phyloP scores from a whole-genome alignment of 2,113 vertebrate species.

The Saccopteryx leptura region DNA sequence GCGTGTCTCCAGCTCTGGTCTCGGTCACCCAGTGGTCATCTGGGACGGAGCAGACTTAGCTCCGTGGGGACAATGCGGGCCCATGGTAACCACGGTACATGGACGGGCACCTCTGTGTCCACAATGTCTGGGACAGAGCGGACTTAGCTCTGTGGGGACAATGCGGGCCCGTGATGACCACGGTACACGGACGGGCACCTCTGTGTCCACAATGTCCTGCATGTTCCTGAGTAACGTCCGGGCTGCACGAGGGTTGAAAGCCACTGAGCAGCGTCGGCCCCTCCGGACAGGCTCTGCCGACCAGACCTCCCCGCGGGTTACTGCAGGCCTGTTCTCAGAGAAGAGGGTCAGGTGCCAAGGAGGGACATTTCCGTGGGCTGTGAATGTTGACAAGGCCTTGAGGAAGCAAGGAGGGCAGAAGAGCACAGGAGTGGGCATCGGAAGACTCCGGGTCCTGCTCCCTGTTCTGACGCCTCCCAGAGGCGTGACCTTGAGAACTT shows the following conservation, averaged over 20 bases:
- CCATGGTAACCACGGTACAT: neutral
- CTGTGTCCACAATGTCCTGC: neutral
- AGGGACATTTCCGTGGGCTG: neutral
- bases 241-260: neutral
- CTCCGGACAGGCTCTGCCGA: neutral
- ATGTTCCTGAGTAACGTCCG: neutral
- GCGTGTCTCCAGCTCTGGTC: neutral
- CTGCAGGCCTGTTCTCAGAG: neutral
- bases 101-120: neutral
- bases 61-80: neutral
- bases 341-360: neutral
- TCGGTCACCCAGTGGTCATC: neutral
- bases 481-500: neutral
- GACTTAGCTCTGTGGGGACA: neutral
- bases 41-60: neutral
- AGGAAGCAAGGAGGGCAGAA: neutral
- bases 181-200: neutral
- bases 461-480: neutral
- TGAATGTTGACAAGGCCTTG: neutral
- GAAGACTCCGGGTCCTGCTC: neutral
- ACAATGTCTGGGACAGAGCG: neutral
- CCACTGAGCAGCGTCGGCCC: neutral
- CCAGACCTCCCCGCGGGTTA: neutral
- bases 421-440: too few relatives aligned
- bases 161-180: neutral